Percentiles rank a stretch among this genome's conserved stretches.
Evolutionary conservation across 2,797 vertebrate species (phyloP).

Genomic region (Sebastes oblongus): DNA sequence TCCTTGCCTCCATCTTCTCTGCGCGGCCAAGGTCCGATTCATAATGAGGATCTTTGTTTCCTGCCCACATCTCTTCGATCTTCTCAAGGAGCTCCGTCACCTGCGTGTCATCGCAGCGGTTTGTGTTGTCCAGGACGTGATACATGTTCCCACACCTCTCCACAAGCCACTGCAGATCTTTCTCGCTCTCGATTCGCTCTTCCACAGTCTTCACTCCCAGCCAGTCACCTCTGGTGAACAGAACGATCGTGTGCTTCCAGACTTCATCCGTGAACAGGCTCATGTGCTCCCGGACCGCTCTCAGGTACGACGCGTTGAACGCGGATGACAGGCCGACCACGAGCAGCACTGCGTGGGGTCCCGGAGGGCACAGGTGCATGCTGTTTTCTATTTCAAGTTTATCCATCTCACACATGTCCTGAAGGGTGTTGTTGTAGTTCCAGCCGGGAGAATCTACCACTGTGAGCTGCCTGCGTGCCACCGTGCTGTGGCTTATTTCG

Average conservation of each 20-base stretch:
- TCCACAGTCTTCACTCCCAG: constrained; percentile 54
- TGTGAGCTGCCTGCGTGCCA: constrained; percentile 27
- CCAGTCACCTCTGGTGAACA: constrained; percentile 59
- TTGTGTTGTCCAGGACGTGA: constrained; percentile 50
- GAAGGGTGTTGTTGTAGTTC: constrained; percentile 31
- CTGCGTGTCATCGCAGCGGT: neutral
- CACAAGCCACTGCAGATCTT: constrained; percentile 55
- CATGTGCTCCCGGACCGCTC: constrained; percentile 53
- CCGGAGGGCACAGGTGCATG: constrained; percentile 46
- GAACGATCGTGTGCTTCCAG: constrained; percentile 56
- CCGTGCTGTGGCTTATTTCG: constrained; percentile 15
- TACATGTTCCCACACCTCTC: constrained; percentile 57
- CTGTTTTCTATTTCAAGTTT: constrained; percentile 56
- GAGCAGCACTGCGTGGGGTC: constrained; percentile 58
- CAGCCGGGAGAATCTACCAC: constrained; percentile 50
- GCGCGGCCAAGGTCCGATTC: neutral
- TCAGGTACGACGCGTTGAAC: neutral
- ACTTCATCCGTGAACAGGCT: constrained; percentile 43
- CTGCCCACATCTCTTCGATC: constrained; percentile 55
- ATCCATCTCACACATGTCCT: constrained; percentile 41
- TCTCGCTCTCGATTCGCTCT: constrained; percentile 53
- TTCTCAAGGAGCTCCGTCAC: constrained; percentile 56
- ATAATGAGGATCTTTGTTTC: constrained; percentile 30
- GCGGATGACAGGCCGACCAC: constrained; percentile 2
- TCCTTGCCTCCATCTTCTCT: neutral